Base-by-base conservation (phyloP, 2,888 invertebrate species). In the Melitaea athalia region DNA sequence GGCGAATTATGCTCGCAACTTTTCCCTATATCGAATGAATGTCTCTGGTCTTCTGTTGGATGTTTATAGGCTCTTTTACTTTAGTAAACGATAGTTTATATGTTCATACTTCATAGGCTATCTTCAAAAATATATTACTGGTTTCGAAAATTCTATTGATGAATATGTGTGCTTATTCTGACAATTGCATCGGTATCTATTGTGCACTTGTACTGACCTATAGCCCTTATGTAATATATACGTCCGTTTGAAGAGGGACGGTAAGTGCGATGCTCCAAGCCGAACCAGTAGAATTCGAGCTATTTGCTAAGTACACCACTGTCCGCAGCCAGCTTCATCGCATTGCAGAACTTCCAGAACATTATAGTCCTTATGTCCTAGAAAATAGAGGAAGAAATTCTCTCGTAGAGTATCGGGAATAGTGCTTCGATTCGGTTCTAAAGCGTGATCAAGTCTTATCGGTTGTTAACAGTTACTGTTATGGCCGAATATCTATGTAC, bases 191-290 rank as follows among this genome's bases (percentile, higher is more conserved):
- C n/a, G 15, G 62, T 63, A 31, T 62, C 61, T 62, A 52, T 52
- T 33, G 59, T 59, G 15, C 43, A 63, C 38, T 60, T 52, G 63
- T 53, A 47, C 43, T 60, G 63, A 63, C 68, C 68, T 63, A 60
- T 52, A 66, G 55, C 60, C 67, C 38, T 52, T 38, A 53, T 38
- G 62, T 42, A 45, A 50, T 42, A 59, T 42, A 59, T 43, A 53
- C 33, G 52, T 43, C 63, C 47, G 52, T 60, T 63, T 52, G 63
- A 63, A 63, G 63, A 66, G 52, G 66, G 68, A 59, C 42, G 52
- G 62, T 42, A 52, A 72, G 77, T 73, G 74, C 75, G 76, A 74
- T 76, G 76, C 77, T 71, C 77, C 74, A 71, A 61, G 71, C 60
- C 60, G 67, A n/a, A 75, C 74, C 72, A 69, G 77, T 75, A 73